Conservation (phyloP, 2,797 vertebrate genomes). For the Notamacropus eugenii region DNA sequence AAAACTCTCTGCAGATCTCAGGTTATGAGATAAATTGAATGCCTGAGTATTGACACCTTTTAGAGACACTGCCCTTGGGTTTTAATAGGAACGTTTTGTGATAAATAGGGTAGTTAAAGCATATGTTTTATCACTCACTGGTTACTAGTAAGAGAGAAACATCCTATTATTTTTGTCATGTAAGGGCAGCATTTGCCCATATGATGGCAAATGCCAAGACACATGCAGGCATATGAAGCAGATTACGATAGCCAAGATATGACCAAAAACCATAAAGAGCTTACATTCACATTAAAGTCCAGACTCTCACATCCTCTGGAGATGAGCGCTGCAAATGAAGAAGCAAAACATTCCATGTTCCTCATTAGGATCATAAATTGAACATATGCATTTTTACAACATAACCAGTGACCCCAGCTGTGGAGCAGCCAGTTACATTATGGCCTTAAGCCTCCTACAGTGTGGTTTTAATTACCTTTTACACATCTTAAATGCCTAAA, state of each 20-base stretch:
- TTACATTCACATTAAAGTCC: conserved; percentile 50
- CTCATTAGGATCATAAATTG: conserved; percentile 63
- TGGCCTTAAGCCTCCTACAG: conserved; percentile 18
- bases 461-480: conserved; percentile 73
- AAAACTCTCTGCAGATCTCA: background rate
- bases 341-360: conserved; percentile 60
- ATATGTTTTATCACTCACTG: conserved; percentile 16
- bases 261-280: conserved; percentile 12
- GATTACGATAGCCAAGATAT: conserved; percentile 22
- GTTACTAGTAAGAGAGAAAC: conserved; percentile 27
- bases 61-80: background rate
- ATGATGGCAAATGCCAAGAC: conserved; percentile 51
- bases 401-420: conserved; percentile 59
- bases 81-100: background rate
- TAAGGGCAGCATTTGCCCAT: conserved; percentile 5
- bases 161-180: conserved; percentile 9
- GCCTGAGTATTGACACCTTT: background rate
- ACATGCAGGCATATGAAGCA: conserved; percentile 49
- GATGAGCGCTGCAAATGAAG: conserved; percentile 61
- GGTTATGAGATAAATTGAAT: background rate
- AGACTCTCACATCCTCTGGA: conserved; percentile 47
- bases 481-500: conserved; percentile 64
- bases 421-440: conserved; percentile 11
- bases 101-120: background rate
- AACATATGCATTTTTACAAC: conserved; percentile 38